A percentile compares a stretch with the other conserved stretches of the same genome.
These are phyloP conservation scores for Coryphaenoides rupestris DNA, from an alignment of 2,113 vertebrate genomes.

Conservation along the genomic window DNA sequence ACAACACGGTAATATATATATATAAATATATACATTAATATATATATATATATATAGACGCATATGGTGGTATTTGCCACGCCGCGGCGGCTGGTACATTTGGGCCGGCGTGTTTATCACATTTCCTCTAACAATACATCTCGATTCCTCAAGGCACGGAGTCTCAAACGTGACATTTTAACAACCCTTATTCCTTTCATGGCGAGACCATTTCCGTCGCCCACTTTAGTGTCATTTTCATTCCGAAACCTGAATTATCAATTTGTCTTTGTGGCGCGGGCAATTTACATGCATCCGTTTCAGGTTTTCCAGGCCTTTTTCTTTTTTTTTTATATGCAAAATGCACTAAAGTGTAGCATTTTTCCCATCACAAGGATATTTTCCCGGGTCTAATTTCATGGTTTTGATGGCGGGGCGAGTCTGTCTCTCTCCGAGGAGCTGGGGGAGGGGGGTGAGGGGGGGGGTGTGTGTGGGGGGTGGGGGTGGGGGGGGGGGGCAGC, in stretches of 20 bases:
- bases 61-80: slow-evolving; percentile 59
- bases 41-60: no score
- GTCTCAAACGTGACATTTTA: slow-evolving; percentile 79
- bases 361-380: slow-evolving; percentile 98
- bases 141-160: slow-evolving; percentile 69
- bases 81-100: no score
- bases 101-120: slow-evolving; percentile 65
- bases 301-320: slow-evolving; percentile 23
- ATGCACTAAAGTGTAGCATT: slow-evolving; percentile 95
- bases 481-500: no score
- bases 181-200: slow-evolving; percentile 77
- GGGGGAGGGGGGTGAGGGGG: no score
- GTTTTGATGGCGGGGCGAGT: slow-evolving; percentile 95
- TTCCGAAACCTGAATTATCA: slow-evolving; percentile 85
- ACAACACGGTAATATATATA: slow-evolving; percentile 62
- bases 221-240: slow-evolving; percentile 79
- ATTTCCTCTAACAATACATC: slow-evolving; percentile 73
- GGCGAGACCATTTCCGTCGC: slow-evolving; percentile 73
- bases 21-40: no score
- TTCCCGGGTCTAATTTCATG: slow-evolving; percentile 98
- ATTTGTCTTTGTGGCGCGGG: slow-evolving; percentile 97
- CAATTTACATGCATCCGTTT: slow-evolving; percentile 97
- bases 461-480: no score
- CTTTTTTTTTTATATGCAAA: slow-evolving; percentile 93
- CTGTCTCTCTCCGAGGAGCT: slow-evolving; percentile 90